Percentiles rank a stretch among this genome's conserved stretches.
phyloP scores from a whole-genome alignment of 2,113 vertebrate species.

The Oncorhynchus gorbuscha region DNA sequence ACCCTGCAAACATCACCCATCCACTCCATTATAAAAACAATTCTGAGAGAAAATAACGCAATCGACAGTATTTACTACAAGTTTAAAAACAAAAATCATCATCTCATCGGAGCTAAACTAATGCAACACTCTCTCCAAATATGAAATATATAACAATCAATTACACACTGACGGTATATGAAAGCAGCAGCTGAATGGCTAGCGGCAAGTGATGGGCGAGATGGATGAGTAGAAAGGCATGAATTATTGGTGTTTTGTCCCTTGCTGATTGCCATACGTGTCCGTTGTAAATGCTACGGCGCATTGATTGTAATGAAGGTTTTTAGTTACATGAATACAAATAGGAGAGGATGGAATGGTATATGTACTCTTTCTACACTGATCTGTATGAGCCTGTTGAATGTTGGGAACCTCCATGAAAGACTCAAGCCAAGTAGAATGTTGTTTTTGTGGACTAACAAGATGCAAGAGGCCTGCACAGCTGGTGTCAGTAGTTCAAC shows the following conservation, averaged over 20 bases:
- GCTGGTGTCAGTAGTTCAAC: no score
- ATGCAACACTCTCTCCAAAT: constrained; percentile 21
- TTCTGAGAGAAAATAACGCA: constrained; percentile 22
- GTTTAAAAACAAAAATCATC: constrained; percentile 3
- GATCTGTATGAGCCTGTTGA: no score
- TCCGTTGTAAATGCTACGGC: background rate
- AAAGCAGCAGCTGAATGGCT: background rate
- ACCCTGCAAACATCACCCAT: constrained; percentile 54
- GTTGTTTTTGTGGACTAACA: no score
- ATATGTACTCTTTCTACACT: no score
- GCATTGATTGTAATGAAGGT: no score
- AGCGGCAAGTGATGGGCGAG: background rate
- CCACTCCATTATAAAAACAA: constrained; percentile 53
- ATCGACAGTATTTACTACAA: background rate
- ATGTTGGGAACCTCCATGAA: no score
- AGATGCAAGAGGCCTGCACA: no score
- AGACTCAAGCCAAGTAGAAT: no score
- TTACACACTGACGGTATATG: background rate
- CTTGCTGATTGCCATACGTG: background rate
- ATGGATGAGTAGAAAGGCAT: background rate
- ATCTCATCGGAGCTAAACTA: constrained; percentile 37
- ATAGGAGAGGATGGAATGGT: background rate
- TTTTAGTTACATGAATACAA: background rate
- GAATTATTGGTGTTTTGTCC: background rate
- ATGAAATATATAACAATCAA: constrained; percentile 23